Evolutionary conservation across 2,888 invertebrate species (phyloP).

Genomic region (Ormyrus labotus): DNA sequence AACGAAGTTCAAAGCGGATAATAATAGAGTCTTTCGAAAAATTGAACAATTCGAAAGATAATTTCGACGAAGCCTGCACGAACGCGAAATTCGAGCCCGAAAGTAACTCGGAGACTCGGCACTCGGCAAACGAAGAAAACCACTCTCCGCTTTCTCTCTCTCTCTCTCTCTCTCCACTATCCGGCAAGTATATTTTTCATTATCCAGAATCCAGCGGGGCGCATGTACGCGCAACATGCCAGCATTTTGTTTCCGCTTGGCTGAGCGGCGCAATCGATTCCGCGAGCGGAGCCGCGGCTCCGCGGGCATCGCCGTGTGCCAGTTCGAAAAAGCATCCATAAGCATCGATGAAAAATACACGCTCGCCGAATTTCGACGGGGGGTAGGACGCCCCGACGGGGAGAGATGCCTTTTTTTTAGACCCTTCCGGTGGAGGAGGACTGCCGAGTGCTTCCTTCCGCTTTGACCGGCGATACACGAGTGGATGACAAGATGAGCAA

Average conservation of each 20-base stretch:
- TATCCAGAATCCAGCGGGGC: constrained; percentile 28
- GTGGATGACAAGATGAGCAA: no score
- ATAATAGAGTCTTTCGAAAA: no score
- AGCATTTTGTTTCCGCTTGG: constrained; percentile 32
- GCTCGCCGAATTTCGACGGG: constrained; percentile 5
- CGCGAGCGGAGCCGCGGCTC: background rate
- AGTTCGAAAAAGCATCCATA: constrained; percentile 19
- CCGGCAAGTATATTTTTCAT: constrained; percentile 42
- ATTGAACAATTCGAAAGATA: no score
- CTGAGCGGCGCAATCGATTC: constrained; percentile 25
- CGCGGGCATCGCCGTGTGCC: background rate
- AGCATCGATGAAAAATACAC: constrained; percentile 23
- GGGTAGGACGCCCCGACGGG: background rate
- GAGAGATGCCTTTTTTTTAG: no score
- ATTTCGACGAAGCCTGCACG: no score
- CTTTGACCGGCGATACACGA: constrained; percentile 10
- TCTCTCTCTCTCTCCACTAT: constrained; percentile 15
- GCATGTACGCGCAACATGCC: background rate
- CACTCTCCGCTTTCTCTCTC: no score
- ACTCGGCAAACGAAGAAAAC: background rate
- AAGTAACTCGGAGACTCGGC: no score
- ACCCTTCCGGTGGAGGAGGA: background rate
- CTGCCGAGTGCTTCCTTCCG: constrained; percentile 1
- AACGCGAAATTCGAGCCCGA: no score
- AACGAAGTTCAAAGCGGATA: no score